Evolutionary conservation across 1,140 invertebrate genomes (phyloP), one percentile per base, ranked within the genome.

Genomic region (Hyles vespertilio): DNA sequence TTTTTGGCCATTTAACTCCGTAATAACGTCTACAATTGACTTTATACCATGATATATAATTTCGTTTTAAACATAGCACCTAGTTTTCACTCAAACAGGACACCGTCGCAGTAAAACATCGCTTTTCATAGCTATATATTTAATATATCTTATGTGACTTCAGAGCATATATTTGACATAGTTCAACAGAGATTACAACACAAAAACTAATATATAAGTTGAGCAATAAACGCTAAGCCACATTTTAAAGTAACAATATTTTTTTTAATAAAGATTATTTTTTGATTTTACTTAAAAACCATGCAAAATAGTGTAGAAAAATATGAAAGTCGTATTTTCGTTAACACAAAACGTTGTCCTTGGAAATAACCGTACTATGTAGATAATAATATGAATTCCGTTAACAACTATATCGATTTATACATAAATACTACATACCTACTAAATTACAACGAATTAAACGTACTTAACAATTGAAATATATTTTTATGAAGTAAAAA

Each of bases 371-470:
- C 58, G 81, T 81, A 83, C 73, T 82, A 85, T 85, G 56, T 56
- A 76, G 56, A 74, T 77, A 69, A 82, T 82, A 84, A 82, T 84
- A 84, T 73, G 79, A 82, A 82, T 82, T 86, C 81, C 78, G 75
- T 74, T 52, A 61, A 72, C 61, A 67, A 70, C 69, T 77, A 79
- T 69, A 58, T 70, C 58, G 59, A 65, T 57, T 61, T 67, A 59
- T 72, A 32, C 10, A 51, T 34, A 47, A 47, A 47, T 22, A n/a
- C 56, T 70, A 61, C 52, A 56, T 51, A 46, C 52, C 44, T 45
- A 45, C 9, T 40, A 50, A 51, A 50, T 45, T 55, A 61, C 40
- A 51, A 40, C 48, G 53, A 49, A 44, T 43, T 32, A 32, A 44
- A 51, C 33, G 49, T 59, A 44, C 47, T 40, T 44, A 48, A 54